These are phyloP conservation scores for Drosophila yooni DNA, from an alignment of 2,888 invertebrate species.

Conservation along the genomic window DNA sequence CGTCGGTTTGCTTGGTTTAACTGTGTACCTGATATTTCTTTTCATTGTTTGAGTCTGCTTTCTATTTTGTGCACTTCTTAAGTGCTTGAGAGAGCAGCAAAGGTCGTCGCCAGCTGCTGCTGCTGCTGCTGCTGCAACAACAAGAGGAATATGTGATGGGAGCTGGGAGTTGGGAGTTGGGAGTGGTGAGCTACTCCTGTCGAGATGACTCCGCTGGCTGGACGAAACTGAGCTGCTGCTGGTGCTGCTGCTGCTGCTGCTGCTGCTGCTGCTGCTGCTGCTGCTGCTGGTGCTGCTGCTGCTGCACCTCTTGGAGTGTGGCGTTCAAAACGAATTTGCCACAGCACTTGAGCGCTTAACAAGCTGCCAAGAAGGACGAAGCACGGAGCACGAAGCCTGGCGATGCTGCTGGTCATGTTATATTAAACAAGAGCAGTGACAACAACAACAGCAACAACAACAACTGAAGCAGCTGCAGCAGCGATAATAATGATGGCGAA, in stretches of 20 bases:
- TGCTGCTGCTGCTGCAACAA: conserved; percentile 51
- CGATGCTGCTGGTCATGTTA: conserved; percentile 62
- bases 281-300: neutral
- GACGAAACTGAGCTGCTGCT: conserved; percentile 37
- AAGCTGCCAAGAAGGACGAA: conserved; percentile 61
- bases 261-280: neutral
- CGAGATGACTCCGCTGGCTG: conserved; percentile 41
- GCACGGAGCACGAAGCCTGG: conserved; percentile 36
- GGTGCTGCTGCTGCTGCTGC: neutral
- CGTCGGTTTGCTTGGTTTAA: neutral
- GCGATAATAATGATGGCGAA: conserved; percentile 78
- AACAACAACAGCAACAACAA: conserved; percentile 24
- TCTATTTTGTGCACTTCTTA: conserved; percentile 42
- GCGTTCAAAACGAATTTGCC: conserved; percentile 81
- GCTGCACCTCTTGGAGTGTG: conserved; percentile 48
- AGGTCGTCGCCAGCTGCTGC: conserved; percentile 57
- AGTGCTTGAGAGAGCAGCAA: conserved; percentile 49
- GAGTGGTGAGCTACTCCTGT: neutral
- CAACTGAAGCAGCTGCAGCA: conserved; percentile 16
- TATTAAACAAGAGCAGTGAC: conserved; percentile 39
- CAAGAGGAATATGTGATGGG: conserved; percentile 20
- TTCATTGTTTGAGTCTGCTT: conserved; percentile 5
- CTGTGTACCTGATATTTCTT: conserved; percentile 15
- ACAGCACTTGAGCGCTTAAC: conserved; percentile 81
- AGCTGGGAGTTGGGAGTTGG: neutral